Evolutionary conservation across 1,140 invertebrate genomes (phyloP).

Genomic region (Micrasema minimum): DNA sequence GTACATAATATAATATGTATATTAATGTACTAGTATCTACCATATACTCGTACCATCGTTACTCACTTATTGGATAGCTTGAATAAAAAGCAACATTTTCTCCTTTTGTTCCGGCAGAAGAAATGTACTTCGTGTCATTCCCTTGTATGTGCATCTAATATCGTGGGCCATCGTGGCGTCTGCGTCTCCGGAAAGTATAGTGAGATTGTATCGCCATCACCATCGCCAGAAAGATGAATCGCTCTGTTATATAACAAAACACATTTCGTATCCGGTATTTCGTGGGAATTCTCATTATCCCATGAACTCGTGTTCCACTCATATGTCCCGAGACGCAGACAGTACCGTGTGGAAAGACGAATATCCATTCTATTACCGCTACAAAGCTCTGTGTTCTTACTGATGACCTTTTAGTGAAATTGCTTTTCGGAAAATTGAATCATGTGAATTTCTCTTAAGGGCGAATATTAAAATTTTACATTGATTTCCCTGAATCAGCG

Average conservation of each 20-base stretch:
- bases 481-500: too few relatives aligned
- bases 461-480: not conserved
- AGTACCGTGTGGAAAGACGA: too few relatives aligned
- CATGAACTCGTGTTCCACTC: constrained; percentile 4
- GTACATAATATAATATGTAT: not conserved
- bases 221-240: constrained; percentile 22
- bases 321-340: not conserved
- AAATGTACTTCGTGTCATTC: constrained; percentile 16
- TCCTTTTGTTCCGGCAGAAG: not conserved
- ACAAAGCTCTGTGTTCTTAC: not conserved
- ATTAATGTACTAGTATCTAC: too few relatives aligned
- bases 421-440: not conserved
- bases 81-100: not conserved
- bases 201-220: constrained; percentile 4
- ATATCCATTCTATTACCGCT: too few relatives aligned
- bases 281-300: constrained; percentile 19
- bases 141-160: constrained; percentile 28
- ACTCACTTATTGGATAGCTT: not conserved
- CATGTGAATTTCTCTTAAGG: not conserved
- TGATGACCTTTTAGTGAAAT: not conserved
- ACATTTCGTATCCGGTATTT: constrained; percentile 13
- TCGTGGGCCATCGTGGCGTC: too few relatives aligned
- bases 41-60: too few relatives aligned
- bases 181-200: not conserved
- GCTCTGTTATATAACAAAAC: constrained; percentile 19